These are phyloP conservation scores for Siniperca scherzeri DNA, from an alignment of 2,797 vertebrate genomes.

Conservation along the genomic window DNA sequence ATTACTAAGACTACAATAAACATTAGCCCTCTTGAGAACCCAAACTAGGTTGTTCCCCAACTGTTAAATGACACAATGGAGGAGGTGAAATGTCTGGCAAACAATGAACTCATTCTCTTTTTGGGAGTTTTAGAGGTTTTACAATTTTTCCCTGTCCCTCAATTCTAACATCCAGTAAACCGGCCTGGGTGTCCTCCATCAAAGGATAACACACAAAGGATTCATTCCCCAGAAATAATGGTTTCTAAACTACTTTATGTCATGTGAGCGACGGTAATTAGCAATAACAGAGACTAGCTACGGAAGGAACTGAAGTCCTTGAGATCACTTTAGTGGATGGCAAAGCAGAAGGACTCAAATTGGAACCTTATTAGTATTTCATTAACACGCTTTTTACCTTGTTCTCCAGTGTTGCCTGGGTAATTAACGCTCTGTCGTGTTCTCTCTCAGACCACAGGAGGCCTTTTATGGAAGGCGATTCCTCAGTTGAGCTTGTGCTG, in stretches of 20 bases:
- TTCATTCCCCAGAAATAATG: slow-evolving; percentile 78
- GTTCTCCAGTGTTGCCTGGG: slow-evolving; percentile 77
- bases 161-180: slow-evolving; percentile 61
- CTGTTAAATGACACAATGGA: slow-evolving; percentile 55
- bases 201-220: slow-evolving; percentile 75
- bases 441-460: slow-evolving; percentile 69
- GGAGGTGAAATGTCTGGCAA: slow-evolving; percentile 40
- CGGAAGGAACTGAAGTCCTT: slow-evolving; percentile 80
- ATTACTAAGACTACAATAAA: slow-evolving; percentile 40
- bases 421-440: slow-evolving; percentile 81
- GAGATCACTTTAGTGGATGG: slow-evolving; percentile 80
- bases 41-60: slow-evolving; percentile 35
- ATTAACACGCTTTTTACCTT: slow-evolving; percentile 85
- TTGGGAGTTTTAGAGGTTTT: slow-evolving; percentile 39
- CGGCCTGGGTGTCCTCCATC: slow-evolving; percentile 70
- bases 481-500: slow-evolving; percentile 43
- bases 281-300: slow-evolving; percentile 74
- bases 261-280: slow-evolving; percentile 81
- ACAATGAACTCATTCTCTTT: slow-evolving; percentile 36
- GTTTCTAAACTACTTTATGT: slow-evolving; percentile 74
- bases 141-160: slow-evolving; percentile 36
- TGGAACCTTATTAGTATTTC: slow-evolving; percentile 85
- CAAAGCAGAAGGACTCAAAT: slow-evolving; percentile 77
- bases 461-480: slow-evolving; percentile 59
- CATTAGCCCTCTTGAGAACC: slow-evolving; percentile 35